phyloP scores from a whole-genome alignment of 2,888 invertebrate genomes.

The Mythimna lalbum region DNA sequence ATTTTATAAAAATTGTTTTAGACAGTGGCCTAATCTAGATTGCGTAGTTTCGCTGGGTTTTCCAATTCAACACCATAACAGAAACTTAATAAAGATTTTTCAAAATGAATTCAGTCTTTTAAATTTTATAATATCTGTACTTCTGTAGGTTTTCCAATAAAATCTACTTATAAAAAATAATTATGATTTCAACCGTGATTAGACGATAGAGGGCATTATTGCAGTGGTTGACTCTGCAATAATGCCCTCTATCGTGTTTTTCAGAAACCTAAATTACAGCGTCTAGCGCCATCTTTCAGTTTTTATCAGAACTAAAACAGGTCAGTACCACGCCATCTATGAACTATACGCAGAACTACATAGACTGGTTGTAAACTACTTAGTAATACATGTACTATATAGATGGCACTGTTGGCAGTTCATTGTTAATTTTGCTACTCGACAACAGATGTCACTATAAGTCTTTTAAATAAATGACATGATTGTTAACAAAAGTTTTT shows the following conservation, averaged over 20 bases:
- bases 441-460: conserved; percentile 67
- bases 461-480: no score
- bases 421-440: conserved; percentile 64
- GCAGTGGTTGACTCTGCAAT: no score
- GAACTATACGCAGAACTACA: accelerated
- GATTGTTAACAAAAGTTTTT: no score
- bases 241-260: not conserved
- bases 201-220: no score
- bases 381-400: accelerated
- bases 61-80: not conserved
- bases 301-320: not conserved
- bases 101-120: not conserved
- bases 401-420: conserved; percentile 56
- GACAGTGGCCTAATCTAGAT: no score
- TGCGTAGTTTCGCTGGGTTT: not conserved
- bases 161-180: not conserved
- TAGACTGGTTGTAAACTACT: accelerated
- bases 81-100: not conserved
- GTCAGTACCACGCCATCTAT: conserved; percentile 6
- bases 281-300: conserved; percentile 56
- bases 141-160: not conserved
- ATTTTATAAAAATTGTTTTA: not conserved
- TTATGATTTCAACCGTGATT: no score
- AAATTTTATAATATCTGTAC: not conserved
- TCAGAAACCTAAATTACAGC: not conserved